These are phyloP conservation scores for Trinectes maculatus DNA, from an alignment of 2,113 vertebrate genomes.

Conservation along the genomic window DNA sequence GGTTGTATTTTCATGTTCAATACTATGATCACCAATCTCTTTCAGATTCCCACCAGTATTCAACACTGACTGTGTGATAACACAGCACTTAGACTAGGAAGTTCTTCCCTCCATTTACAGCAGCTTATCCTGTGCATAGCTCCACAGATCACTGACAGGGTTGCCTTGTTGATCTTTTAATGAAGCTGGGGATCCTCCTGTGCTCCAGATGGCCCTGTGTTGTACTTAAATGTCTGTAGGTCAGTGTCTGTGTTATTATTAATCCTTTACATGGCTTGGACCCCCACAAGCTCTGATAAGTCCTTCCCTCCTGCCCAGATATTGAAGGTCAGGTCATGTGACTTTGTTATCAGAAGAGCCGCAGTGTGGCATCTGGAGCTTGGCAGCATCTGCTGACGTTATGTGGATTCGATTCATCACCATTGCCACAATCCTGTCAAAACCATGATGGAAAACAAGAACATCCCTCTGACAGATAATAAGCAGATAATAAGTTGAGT, in stretches of 20 bases:
- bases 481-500: conserved; percentile 43
- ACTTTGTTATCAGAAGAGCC: conserved; percentile 57
- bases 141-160: conserved; percentile 43
- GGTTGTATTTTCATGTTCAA: not conserved
- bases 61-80: conserved; percentile 23
- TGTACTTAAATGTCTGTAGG: conserved; percentile 44
- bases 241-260: conserved; percentile 34
- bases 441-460: conserved; percentile 23
- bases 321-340: conserved; percentile 61
- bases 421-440: conserved; percentile 34
- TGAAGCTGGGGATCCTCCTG: conserved; percentile 59
- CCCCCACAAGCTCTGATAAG: conserved; percentile 41
- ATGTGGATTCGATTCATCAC: too few species aligned
- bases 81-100: conserved; percentile 11
- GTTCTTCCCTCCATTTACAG: conserved; percentile 62
- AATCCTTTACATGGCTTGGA: conserved; percentile 45
- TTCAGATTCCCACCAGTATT: not conserved
- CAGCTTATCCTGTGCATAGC: conserved; percentile 61
- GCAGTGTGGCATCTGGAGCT: conserved; percentile 54
- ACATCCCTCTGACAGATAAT: conserved; percentile 19
- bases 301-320: conserved; percentile 19
- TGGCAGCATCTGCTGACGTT: conserved; percentile 65
- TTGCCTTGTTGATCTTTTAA: conserved; percentile 69
- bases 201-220: conserved; percentile 69
- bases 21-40: not conserved